These are phyloP conservation scores for Grammomys dolichurus DNA, from an alignment of 2,113 vertebrate genomes.

Conservation along the genomic window DNA sequence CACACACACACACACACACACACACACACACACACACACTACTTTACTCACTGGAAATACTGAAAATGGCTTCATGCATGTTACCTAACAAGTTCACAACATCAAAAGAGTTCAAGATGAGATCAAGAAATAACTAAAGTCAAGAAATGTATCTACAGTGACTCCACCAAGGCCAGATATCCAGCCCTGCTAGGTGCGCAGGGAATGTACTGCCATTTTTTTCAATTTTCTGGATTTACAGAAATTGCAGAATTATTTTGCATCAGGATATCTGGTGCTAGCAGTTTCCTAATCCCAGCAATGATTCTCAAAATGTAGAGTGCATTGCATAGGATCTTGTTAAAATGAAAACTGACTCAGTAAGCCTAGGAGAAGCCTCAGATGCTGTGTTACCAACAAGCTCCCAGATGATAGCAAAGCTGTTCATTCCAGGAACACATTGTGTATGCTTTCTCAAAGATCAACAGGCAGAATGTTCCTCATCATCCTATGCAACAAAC, in stretches of 20 bases:
- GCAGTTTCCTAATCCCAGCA: neutral
- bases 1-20: too few species aligned
- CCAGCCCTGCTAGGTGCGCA: neutral
- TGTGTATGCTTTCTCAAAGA: neutral
- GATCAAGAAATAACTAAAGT: neutral
- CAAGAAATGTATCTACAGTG: neutral
- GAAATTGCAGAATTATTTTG: neutral
- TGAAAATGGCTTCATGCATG: rapidly evolving
- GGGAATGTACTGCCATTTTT: neutral
- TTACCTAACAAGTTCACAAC: neutral
- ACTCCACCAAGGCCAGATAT: neutral
- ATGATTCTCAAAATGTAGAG: neutral
- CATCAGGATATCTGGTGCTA: neutral
- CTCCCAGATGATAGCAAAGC: neutral
- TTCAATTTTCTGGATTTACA: neutral
- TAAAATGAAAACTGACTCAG: neutral
- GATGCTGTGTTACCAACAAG: neutral
- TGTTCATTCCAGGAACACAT: neutral
- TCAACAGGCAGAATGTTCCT: neutral
- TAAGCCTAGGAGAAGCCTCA: neutral
- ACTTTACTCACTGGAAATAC: neutral
- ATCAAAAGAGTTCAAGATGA: neutral
- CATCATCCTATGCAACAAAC: too few species aligned
- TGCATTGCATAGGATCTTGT: neutral
- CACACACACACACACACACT: neutral